Conservation (phyloP, 2,113 vertebrate genomes). For the Columba janthina region DNA sequence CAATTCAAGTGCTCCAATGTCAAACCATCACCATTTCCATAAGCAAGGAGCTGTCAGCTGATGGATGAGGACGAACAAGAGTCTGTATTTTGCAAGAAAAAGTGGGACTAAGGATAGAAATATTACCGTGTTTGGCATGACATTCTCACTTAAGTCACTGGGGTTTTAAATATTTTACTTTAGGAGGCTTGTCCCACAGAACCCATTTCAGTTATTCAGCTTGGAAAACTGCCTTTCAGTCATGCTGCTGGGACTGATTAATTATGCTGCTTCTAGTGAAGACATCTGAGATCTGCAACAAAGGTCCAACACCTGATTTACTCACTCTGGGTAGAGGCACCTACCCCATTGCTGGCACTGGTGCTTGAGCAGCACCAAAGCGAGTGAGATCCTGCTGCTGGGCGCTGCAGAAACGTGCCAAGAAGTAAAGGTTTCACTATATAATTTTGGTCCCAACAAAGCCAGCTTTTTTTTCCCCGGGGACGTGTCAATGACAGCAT, state of each 20-base stretch:
- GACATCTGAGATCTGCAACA: background rate
- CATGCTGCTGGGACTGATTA: constrained; percentile 18
- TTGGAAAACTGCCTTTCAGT: background rate
- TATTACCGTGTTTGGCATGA: background rate
- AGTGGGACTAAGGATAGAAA: background rate
- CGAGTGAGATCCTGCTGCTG: background rate
- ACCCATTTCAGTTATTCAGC: background rate
- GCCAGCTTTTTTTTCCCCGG: background rate
- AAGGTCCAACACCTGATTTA: background rate
- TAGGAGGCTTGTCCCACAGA: background rate
- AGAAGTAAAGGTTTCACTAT: background rate
- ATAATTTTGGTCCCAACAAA: background rate
- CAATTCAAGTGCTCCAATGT: background rate
- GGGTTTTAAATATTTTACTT: background rate
- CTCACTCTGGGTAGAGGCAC: background rate
- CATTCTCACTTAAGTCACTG: constrained; percentile 4
- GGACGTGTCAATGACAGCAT: background rate
- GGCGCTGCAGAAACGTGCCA: background rate
- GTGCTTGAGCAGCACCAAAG: background rate
- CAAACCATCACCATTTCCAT: background rate
- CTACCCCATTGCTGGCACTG: background rate
- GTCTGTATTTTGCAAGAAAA: background rate
- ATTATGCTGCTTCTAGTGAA: background rate
- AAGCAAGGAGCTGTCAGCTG: constrained; percentile 26
- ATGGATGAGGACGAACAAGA: background rate